A percentile compares a stretch with the other conserved stretches of the same genome.
phyloP scores from a whole-genome alignment of 2,888 invertebrate genomes.

The Listrodromus nycthemerus region DNA sequence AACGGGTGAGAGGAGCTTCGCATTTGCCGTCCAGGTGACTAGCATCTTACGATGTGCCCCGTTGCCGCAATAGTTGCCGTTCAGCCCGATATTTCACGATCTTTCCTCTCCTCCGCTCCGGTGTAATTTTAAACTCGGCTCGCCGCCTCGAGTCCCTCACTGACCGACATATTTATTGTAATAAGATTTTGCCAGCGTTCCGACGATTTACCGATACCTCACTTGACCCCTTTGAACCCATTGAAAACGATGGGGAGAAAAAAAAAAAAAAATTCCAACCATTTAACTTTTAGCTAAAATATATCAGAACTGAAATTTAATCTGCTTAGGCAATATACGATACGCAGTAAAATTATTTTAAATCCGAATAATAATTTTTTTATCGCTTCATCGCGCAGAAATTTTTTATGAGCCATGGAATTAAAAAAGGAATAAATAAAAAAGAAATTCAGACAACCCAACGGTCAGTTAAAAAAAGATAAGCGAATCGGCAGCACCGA shows the following conservation, averaged over 20 bases:
- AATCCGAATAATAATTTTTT: too few relatives aligned
- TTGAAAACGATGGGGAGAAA: too few relatives aligned
- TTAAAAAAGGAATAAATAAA: too few relatives aligned
- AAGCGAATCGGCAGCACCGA: too few relatives aligned
- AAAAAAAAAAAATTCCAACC: not conserved
- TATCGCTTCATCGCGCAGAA: too few relatives aligned
- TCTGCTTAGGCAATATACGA: too few relatives aligned
- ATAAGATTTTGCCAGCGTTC: constrained; percentile 55
- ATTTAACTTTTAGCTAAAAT: too few relatives aligned
- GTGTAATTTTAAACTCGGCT: constrained; percentile 33
- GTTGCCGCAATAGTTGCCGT: constrained; percentile 53
- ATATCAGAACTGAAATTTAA: too few relatives aligned
- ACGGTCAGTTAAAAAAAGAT: too few relatives aligned
- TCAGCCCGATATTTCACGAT: constrained; percentile 35
- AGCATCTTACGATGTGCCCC: constrained; percentile 57
- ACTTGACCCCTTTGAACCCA: not conserved
- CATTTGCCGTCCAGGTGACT: constrained; percentile 63
- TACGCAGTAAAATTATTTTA: too few relatives aligned
- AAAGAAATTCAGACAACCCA: too few relatives aligned
- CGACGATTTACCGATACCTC: constrained; percentile 32
- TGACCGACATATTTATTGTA: constrained; percentile 67
- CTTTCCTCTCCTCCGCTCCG: constrained; percentile 8
- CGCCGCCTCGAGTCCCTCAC: constrained; percentile 51
- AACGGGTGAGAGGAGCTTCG: constrained; percentile 61
- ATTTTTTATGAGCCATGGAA: too few relatives aligned